Base-by-base conservation (phyloP, 2,113 vertebrate species). In the Catharus minimus region DNA sequence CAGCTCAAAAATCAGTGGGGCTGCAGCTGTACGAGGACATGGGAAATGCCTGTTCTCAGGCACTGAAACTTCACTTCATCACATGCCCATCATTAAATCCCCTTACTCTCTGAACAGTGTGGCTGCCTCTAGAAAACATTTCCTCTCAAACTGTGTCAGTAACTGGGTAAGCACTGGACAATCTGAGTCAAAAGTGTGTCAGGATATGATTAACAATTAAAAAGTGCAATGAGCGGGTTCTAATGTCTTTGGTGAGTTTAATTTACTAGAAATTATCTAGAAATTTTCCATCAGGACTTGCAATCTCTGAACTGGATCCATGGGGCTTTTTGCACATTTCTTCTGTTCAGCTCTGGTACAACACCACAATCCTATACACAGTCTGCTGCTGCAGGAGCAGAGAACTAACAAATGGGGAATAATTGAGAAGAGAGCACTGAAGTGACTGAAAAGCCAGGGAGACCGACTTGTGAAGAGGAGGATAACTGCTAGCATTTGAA, bases 391-490 rank as follows among this genome's bases (percentile, higher is more conserved):
- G 60, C 15, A 80, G 64, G 64, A 58, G 75, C 66, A 91, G 61
- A 66, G 62, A 91, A 44, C 26, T 82, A 87, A 87, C 43, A 91
- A 94, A 95, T 82, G 64, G 67, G 67, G 76, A 89, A 89, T 83
- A 86, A 92, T 11, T 76, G 86, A 89, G 77, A 89, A 52, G 10
- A 89, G 55, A 90, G 60, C 67, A 66, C 43, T 38, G 49, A 49
- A 92, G 67, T 77, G 94, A 67, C 44, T 91, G 74, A 89, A 87
- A 86, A 93, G 78, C 64, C 69, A 71, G 26, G 19, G 55, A 92
- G 55, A 82, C n/a, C 44, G 58, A 77, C 86, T 89, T 74, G 60
- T 80, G 81, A 89, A 79, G 60, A 89, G 46, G 65, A 93, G 50
- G 78, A 74, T 43, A 93, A 89, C 84, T 89, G 83, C 39, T 85